These are phyloP conservation scores for Callaeas wilsoni DNA, from an alignment of 2,113 vertebrate species.

Conservation along the genomic window DNA sequence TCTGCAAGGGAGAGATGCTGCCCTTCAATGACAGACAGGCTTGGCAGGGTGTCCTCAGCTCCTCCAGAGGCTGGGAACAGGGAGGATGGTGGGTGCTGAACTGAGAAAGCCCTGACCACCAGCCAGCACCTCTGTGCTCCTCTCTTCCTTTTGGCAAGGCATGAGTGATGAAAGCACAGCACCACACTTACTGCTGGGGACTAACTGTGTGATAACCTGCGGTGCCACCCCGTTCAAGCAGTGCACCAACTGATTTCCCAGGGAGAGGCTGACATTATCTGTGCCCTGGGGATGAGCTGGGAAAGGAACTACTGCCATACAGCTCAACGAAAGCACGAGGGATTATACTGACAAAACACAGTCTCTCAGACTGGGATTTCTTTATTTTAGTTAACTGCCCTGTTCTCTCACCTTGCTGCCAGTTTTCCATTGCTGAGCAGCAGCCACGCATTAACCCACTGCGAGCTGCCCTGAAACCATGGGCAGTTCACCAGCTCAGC, in stretches of 20 bases:
- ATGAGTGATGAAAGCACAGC: not conserved
- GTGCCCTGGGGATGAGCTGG: not conserved
- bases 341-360: not conserved
- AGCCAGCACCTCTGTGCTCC: not conserved
- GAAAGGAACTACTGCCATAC: not conserved
- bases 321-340: not conserved
- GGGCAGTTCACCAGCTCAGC: not conserved
- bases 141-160: not conserved
- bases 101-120: not conserved
- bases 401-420: not conserved
- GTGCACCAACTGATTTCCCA: not conserved
- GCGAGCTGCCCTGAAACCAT: not conserved
- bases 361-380: not conserved
- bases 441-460: not conserved
- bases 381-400: not conserved
- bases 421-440: not conserved
- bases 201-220: not conserved
- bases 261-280: not conserved
- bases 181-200: not conserved
- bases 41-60: not conserved
- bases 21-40: not conserved
- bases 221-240: not conserved
- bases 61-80: not conserved
- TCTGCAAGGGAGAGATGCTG: accelerated
- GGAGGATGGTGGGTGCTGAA: not conserved